Base-by-base conservation (phyloP, 1,140 invertebrate species). In the Papilio polytes region DNA sequence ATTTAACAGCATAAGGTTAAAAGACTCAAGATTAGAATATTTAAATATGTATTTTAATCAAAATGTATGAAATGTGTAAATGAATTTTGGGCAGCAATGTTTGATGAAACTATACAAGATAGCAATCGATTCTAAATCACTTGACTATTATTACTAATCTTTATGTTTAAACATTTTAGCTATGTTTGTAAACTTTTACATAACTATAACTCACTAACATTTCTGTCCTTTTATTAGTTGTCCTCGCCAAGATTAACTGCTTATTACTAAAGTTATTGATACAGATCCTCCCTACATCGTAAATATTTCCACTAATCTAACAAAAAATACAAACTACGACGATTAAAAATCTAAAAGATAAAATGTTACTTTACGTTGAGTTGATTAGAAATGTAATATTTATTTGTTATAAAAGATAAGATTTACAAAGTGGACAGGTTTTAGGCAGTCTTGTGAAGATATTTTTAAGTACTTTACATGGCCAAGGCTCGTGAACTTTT, bases 231-330 rank as follows among this genome's bases (percentile, higher is more conserved):
- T 22, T 59, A 44, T 78, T 63, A 66, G 77, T 66, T 66, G n/a
- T 66, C 36, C n/a, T 78, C 59, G 26, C 77, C 77, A 46, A 20
- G n/a, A 26, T 78, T 66, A 44, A 78, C 56, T 78, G 77, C 20
- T 78, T 78, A 78, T 63, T 78, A 73, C 44, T 82, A 77, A 56
- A 79, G 26, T 66, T 2, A 15, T 82, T 82, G 85, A 86, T 85
- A 86, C 85, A 86, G 83, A 86, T 83, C 70, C 82, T 83, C 82
- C 85, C 18, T 70, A 59, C 51, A 66, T 22, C 18, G 13, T 48
- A 76, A 51, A 46, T 26, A 12, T n/a, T 8, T 48, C 12, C 8
- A 53, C 36, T 48, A 51, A 12, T 48, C n/a, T 48, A 12, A 18
- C n/a, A 78, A n/a, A 66, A 22, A 66, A 22, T 78, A 66, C 15